Evolutionary conservation across 64 coral and sea anemone species (phyloP), one percentile per base, ranked within the genome.

Genomic region (Astreopora myriophthalma): DNA sequence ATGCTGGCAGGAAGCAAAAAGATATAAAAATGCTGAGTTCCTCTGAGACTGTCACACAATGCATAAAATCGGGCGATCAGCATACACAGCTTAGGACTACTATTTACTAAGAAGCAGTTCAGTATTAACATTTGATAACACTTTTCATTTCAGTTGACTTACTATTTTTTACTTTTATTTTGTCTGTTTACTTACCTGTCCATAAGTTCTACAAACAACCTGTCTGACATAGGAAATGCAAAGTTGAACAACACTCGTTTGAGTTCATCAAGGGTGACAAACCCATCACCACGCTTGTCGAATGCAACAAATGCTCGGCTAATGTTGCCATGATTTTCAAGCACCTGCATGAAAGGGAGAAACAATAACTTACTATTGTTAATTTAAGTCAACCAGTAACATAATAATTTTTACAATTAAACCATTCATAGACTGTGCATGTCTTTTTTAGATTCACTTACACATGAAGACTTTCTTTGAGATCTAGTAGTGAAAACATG

Each of bases 201-300:
- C 94, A 99, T 92, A 0, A 99, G 91, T 22, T 92, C 71, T 42
- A 96, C 81, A 79, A 99, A 93, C 12, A 99, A 48, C 33, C 66
- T 89, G 34, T 95, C 90, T 1, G 97, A 93, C 94, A 96, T 93
- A 1, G 97, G 97, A 27, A 99, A 93, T 19, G 85, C 94, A 79
- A 95, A 96, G 67, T 95, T 84, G 40, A 88, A 88, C 23, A 99
- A 20, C 9, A 99, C 88, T 70, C 94, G 74, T 78, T 99, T 99
- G 2, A 99, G 87, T 75, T 99, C 93, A 52, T 84, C 87, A 1
- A 99, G 81, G 16, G 94, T 90, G 2, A 99, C 91, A 88, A 95
- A 99, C 7, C 97, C 97, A 84, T 89, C 76, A 1, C 90, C 90
- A 61, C 91, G 87, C 28, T 71, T 69, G 32, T 99, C 90, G 82